Conservation (phyloP, 2,113 vertebrate genomes). For the Neogobius melanostomus region DNA sequence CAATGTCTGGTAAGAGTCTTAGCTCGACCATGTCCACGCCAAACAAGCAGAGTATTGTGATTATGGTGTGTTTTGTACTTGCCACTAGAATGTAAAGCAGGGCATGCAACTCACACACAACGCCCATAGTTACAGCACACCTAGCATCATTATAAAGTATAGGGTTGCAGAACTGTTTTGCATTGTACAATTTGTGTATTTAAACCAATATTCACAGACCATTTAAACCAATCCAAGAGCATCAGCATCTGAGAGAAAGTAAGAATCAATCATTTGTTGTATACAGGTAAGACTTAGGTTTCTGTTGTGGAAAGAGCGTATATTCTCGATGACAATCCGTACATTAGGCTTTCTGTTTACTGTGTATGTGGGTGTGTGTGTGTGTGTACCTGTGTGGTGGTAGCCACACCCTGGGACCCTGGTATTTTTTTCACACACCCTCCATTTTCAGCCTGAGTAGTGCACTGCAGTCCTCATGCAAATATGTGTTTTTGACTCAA, state of each 20-base stretch:
- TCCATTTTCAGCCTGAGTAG: constrained; percentile 69
- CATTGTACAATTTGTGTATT: too few species aligned
- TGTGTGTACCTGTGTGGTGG: constrained; percentile 47
- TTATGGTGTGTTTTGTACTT: constrained; percentile 3
- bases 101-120: constrained; percentile 18
- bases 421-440: constrained; percentile 53
- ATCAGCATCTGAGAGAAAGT: too few species aligned
- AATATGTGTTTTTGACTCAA: constrained; percentile 71
- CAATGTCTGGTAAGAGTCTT: constrained; percentile 9
- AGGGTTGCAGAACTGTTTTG: too few species aligned
- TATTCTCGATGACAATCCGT: too few species aligned
- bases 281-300: too few species aligned
- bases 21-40: constrained; percentile 1
- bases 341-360: too few species aligned
- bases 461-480: constrained; percentile 52
- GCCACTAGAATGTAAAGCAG: constrained; percentile 38
- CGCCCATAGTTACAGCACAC: constrained; percentile 20
- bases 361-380: constrained; percentile 13
- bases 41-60: constrained; percentile 28
- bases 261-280: too few species aligned
- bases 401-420: constrained; percentile 58
- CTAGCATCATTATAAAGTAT: too few species aligned
- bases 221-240: too few species aligned
- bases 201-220: too few species aligned
- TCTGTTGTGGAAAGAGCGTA: too few species aligned